A percentile compares a stretch with the other conserved stretches of the same genome.
These are phyloP conservation scores for Drosophila mayri DNA, from an alignment of 1,140 invertebrate genomes.

Conservation along the genomic window DNA sequence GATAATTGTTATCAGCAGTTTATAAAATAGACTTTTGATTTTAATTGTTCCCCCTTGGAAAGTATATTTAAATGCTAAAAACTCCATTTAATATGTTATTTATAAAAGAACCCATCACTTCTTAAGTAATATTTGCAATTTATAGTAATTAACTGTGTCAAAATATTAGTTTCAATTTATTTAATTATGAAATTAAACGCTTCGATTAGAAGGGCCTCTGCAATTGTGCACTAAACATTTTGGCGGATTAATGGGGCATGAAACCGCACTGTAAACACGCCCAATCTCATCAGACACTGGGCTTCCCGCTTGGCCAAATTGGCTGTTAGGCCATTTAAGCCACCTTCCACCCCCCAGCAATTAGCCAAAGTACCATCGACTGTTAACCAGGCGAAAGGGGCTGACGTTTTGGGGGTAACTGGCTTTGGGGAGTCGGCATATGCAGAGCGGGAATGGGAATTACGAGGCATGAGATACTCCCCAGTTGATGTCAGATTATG, in stretches of 20 bases:
- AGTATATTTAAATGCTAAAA: too few species aligned
- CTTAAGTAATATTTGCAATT: neutral
- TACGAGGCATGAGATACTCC: slow-evolving; percentile 30
- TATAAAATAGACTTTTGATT: too few species aligned
- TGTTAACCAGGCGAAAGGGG: slow-evolving; percentile 25
- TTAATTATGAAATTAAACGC: neutral
- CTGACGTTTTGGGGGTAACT: neutral
- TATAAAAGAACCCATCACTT: neutral
- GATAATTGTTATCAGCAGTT: too few species aligned
- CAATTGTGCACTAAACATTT: slow-evolving; percentile 25
- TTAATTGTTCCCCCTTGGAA: too few species aligned
- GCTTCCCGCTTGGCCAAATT: slow-evolving; percentile 27
- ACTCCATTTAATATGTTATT: too few species aligned
- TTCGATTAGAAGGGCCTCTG: neutral
- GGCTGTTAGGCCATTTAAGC: slow-evolving; percentile 9
- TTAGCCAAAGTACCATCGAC: slow-evolving; percentile 31
- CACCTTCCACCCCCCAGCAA: slow-evolving; percentile 4
- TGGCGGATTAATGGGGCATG: slow-evolving; percentile 48
- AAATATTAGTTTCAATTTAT: neutral
- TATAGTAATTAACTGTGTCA: too few species aligned
- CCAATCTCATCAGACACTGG: slow-evolving; percentile 11
- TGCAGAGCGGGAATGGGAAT: slow-evolving; percentile 29
- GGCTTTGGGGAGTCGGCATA: slow-evolving; percentile 3
- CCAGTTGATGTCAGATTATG: slow-evolving; percentile 39
- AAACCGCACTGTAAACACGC: slow-evolving; percentile 41